Percentiles rank a stretch among this genome's conserved stretches.
phyloP scores from a whole-genome alignment of 2,113 vertebrate genomes.

The Pagrus major region DNA sequence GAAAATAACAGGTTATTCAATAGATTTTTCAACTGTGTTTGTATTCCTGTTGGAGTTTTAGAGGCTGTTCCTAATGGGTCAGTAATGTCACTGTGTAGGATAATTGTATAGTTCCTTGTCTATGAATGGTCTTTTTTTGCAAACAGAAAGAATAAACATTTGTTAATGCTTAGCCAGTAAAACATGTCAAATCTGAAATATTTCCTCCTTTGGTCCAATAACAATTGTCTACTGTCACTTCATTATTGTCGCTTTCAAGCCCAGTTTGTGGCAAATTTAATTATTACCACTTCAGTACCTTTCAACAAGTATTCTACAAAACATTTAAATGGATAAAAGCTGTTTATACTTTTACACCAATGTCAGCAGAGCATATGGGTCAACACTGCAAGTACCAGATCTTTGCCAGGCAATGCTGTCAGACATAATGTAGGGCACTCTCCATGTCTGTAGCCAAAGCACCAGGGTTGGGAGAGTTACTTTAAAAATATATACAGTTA shows the following conservation, averaged over 20 bases:
- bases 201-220: neutral
- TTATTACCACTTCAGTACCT: neutral
- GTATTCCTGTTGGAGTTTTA: too few species aligned
- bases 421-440: neutral
- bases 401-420: neutral
- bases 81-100: too few species aligned
- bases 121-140: neutral
- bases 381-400: neutral
- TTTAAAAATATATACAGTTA: too few species aligned
- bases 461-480: too few species aligned
- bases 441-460: neutral
- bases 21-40: too few species aligned
- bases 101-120: neutral
- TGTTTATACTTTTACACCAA: neutral
- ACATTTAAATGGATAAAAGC: neutral
- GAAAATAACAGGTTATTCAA: neutral
- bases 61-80: too few species aligned
- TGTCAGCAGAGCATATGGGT: neutral
- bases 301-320: constrained; percentile 3
- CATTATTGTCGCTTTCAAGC: neutral
- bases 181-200: constrained; percentile 4
- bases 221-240: neutral
- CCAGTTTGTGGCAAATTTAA: neutral
- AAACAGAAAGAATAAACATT: neutral
- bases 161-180: neutral